A percentile compares a stretch with the other conserved stretches of the same genome.
Evolutionary conservation across 2,888 invertebrate genomes (phyloP).

Genomic region (Agrochola litura): DNA sequence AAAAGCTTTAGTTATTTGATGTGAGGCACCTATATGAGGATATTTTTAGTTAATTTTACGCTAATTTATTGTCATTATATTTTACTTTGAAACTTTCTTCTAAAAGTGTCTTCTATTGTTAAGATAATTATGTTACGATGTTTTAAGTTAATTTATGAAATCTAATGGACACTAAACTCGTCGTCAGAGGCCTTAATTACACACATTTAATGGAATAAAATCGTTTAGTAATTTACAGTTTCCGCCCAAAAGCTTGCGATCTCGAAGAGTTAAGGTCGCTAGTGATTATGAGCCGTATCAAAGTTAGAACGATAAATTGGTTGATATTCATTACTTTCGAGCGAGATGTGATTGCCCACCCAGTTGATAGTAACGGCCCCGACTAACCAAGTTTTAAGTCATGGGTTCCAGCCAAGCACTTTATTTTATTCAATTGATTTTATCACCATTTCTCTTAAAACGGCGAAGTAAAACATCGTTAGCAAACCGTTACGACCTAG

Average conservation of each 20-base stretch:
- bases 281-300: background rate
- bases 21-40: background rate
- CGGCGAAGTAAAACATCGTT: too few relatives aligned
- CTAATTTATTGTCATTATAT: background rate
- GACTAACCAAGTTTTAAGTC: too few relatives aligned
- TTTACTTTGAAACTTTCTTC: background rate
- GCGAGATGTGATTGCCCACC: too few relatives aligned
- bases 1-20: slow-evolving; percentile 27
- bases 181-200: background rate
- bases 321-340: background rate
- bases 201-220: slow-evolving; percentile 8
- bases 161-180: background rate
- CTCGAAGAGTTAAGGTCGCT: background rate
- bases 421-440: too few relatives aligned
- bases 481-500: too few relatives aligned
- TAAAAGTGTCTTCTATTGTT: background rate
- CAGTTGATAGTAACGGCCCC: too few relatives aligned
- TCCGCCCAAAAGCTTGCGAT: background rate
- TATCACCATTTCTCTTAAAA: too few relatives aligned
- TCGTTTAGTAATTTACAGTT: slow-evolving; percentile 16
- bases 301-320: background rate
- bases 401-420: too few relatives aligned
- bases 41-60: background rate
- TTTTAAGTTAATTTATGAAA: background rate
- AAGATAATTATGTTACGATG: background rate